Conservation (phyloP, 2,113 vertebrate species). For the Dendrocopos noguchii region DNA sequence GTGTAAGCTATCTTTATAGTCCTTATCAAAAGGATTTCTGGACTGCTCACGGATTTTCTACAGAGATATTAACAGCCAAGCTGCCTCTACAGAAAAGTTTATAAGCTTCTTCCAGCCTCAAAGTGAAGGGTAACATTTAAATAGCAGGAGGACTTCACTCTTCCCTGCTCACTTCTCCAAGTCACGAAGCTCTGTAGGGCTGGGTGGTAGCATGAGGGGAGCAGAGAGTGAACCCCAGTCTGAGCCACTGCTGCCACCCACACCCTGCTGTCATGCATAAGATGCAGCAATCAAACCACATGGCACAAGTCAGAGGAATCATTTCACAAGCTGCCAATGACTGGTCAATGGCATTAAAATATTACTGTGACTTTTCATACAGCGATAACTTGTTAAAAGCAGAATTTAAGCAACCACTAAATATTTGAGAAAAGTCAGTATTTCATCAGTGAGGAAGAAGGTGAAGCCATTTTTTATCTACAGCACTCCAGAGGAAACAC, state of each 20-base stretch:
- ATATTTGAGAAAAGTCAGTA: not conserved
- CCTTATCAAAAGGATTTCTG: not conserved
- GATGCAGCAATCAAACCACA: fast-evolving
- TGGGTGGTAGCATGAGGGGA: fast-evolving
- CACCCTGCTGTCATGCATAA: fast-evolving
- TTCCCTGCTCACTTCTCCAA: fast-evolving
- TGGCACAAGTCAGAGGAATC: fast-evolving
- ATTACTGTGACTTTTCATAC: not conserved
- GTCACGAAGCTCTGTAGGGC: fast-evolving
- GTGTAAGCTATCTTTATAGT: not conserved
- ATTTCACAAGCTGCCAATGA: not conserved
- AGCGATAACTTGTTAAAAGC: not conserved
- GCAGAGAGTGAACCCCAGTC: fast-evolving
- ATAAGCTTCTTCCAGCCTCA: not conserved
- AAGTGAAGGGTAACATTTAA: fast-evolving
- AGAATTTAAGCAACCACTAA: not conserved
- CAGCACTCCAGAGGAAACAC: not conserved
- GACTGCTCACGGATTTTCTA: not conserved
- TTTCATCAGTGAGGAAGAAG: not conserved
- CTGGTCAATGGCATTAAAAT: not conserved
- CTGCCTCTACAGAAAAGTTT: not conserved
- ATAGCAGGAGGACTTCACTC: not conserved
- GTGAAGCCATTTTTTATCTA: not conserved
- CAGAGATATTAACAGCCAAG: not conserved
- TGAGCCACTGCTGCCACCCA: not conserved